These are phyloP conservation scores for Miltochrista miniata DNA, from an alignment of 2,888 invertebrate species.

Conservation along the genomic window DNA sequence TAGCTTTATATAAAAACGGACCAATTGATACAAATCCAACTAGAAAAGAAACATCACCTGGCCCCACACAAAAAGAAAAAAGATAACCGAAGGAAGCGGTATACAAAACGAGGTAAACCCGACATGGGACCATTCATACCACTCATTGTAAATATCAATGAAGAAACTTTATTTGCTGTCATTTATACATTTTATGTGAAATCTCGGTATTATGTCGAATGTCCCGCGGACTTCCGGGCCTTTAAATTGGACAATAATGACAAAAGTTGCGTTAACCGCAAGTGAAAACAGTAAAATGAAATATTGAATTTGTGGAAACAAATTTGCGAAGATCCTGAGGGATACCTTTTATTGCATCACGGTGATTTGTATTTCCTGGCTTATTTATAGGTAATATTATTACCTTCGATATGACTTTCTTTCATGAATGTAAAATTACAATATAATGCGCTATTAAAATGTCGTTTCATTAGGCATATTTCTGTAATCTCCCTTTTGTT, in stretches of 20 bases:
- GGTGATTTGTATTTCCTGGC: conserved; percentile 20
- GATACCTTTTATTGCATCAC: conserved; percentile 18
- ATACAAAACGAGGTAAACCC: conserved; percentile 32
- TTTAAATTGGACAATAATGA: conserved; percentile 53
- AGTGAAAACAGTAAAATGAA: conserved; percentile 33
- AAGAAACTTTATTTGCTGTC: conserved; percentile 72
- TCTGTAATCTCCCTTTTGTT: too few species aligned
- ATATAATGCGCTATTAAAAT: too few species aligned
- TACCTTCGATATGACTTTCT: not conserved
- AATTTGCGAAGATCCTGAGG: conserved; percentile 36
- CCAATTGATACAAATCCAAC: conserved; percentile 53
- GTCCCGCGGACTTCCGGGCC: conserved; percentile 66
- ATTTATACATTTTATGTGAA: conserved; percentile 63
- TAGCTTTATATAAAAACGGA: conserved; percentile 36
- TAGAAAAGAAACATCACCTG: conserved; percentile 48
- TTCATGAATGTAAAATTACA: too few species aligned
- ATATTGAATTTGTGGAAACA: conserved; percentile 32
- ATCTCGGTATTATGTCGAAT: conserved; percentile 51
- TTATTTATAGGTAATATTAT: conserved; percentile 2
- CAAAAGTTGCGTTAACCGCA: conserved; percentile 64
- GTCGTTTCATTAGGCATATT: too few species aligned
- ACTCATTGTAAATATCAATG: conserved; percentile 57
- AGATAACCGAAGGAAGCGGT: conserved; percentile 44
- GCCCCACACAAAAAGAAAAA: conserved; percentile 33
- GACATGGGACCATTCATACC: conserved; percentile 46